Base-by-base conservation (phyloP, 1,140 invertebrate genomes). In the Babylonia areolata region DNA sequence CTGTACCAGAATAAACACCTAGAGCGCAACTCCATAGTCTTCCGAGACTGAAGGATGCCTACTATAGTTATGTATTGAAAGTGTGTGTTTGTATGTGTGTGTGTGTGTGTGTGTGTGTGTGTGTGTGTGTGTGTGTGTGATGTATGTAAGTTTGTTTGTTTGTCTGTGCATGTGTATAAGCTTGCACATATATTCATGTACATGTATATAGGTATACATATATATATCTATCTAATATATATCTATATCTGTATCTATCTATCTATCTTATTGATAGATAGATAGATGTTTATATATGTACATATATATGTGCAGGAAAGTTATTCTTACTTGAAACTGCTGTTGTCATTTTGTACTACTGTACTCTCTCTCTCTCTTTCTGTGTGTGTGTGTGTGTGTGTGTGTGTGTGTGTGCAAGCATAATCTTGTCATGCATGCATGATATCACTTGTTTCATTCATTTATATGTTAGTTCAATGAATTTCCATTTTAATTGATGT, bases 351-450 rank as follows among this genome's bases (percentile, higher is more conserved):
- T 28, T 58, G 54, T 15, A 28, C 54, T 58, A 58, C n/a, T n/a
- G n/a, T n/a, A n/a, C n/a, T n/a, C n/a, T n/a, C n/a, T 71, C 33
- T 71, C 12, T 71, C 12, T 71, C 9, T 51, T 51, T 51, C 9
- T 12, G 46, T 51, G 46, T 17, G 17, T 51, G 46, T 51, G 46
- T 51, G 28, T 71, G 28, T 31, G 3, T 71, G 3, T n/a, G 1
- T 71, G 69, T 71, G 69, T 71, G 69, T 71, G 69, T 71, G 69
- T 71, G 69, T 71, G 69, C 28, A 28, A 20, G 69, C 28, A 28
- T 71, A 28, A 11, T 9, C 17, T 9, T 51, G 46, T 51, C n/a
- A n/a, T n/a, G n/a, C n/a, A n/a, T n/a, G n/a, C n/a, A n/a, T n/a
- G n/a, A n/a, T n/a, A n/a, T n/a, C n/a, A n/a, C n/a, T 28, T 58